Conservation (phyloP, 2,888 invertebrate genomes). For the Sicus ferrugineus region DNA sequence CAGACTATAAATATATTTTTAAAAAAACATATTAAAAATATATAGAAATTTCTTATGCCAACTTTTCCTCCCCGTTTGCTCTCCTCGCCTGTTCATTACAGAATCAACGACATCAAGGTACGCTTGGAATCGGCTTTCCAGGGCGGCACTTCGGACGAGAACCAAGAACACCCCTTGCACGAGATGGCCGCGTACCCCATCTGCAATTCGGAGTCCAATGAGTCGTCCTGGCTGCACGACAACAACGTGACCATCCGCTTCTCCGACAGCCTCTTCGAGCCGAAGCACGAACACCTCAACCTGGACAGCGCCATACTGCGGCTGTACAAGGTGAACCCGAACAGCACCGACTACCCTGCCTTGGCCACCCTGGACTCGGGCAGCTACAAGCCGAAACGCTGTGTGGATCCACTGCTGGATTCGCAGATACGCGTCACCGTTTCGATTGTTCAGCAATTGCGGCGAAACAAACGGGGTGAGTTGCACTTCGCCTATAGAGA, state of each 20-base stretch:
- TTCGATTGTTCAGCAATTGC: constrained; percentile 58
- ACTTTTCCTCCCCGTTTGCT: not conserved
- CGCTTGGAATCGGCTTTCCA: constrained; percentile 54
- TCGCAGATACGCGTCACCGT: constrained; percentile 62
- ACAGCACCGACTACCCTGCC: constrained; percentile 40
- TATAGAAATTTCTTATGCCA: not conserved
- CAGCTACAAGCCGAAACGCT: constrained; percentile 40
- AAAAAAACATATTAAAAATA: not conserved
- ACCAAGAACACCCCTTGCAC: constrained; percentile 51
- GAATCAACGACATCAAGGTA: constrained; percentile 56
- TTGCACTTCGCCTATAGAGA: not conserved
- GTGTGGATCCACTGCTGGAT: constrained; percentile 48
- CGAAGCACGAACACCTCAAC: constrained; percentile 50
- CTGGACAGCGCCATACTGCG: constrained; percentile 60
- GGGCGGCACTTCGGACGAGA: constrained; percentile 47
- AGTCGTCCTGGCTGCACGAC: constrained; percentile 56
- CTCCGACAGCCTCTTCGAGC: constrained; percentile 58
- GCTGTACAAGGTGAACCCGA: constrained; percentile 59
- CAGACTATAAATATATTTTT: no score
- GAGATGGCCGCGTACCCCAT: constrained; percentile 63
- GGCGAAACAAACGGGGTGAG: constrained; percentile 57
- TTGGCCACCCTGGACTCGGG: constrained; percentile 13
- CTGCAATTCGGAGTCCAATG: constrained; percentile 58
- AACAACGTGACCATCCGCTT: constrained; percentile 60
- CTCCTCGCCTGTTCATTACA: constrained; percentile 42